Conservation (phyloP, 1,140 invertebrate species). For the Pentalonia nigronervosa region DNA sequence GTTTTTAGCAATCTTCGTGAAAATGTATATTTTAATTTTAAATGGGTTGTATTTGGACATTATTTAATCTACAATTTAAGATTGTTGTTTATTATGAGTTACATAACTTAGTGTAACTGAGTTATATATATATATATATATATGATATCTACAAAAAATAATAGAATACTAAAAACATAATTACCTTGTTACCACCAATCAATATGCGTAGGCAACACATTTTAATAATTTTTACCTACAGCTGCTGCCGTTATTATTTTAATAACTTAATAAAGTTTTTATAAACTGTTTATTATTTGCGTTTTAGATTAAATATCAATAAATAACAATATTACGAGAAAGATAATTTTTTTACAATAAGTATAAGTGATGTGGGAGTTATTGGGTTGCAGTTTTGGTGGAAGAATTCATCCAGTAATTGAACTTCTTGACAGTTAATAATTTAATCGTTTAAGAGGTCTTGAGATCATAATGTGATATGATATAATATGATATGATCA, state of each 20-base stretch:
- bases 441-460: too few species aligned
- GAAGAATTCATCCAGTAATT: too few species aligned
- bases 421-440: too few species aligned
- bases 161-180: not conserved
- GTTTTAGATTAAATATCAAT: not conserved
- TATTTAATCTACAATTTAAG: not conserved
- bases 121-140: too few species aligned
- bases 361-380: too few species aligned
- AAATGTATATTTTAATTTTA: not conserved
- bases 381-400: too few species aligned
- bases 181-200: not conserved
- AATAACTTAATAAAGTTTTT: not conserved
- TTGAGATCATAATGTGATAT: too few species aligned
- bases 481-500: too few species aligned
- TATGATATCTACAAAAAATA: not conserved
- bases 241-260: not conserved
- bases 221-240: not conserved
- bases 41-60: not conserved
- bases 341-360: too few species aligned
- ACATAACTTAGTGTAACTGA: too few species aligned
- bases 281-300: not conserved
- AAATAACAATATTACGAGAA: constrained; percentile 4
- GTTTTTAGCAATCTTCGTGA: not conserved
- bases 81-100: not conserved
- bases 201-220: not conserved